Evolutionary conservation across 2,113 vertebrate genomes (phyloP).

Genomic region (Malurus cyaneus): DNA sequence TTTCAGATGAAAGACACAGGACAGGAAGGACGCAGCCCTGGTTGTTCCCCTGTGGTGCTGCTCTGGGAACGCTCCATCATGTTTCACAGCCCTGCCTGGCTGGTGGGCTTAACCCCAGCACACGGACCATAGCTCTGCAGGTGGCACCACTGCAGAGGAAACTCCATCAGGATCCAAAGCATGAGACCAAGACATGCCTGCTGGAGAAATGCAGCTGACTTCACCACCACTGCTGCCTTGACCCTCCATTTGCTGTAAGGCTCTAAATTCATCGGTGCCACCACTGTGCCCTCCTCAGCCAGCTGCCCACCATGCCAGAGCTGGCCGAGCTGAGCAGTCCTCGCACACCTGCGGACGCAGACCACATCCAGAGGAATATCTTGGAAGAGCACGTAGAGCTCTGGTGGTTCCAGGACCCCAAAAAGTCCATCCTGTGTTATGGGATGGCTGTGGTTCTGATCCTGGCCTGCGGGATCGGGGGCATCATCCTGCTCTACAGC

Average conservation of each 20-base stretch:
- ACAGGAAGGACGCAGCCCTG: neutral
- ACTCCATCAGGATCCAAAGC: neutral
- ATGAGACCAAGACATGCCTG: neutral
- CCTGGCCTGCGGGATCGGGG: constrained; percentile 87
- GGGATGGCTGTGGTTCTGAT: constrained; percentile 85
- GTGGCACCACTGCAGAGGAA: neutral
- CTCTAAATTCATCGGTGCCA: neutral
- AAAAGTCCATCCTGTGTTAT: constrained; percentile 90
- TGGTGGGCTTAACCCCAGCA: neutral
- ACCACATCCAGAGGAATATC: constrained; percentile 83
- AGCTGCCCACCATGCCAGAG: constrained; percentile 75
- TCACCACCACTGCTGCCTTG: neutral
- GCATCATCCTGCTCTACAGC: constrained; percentile 90
- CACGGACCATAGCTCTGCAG: neutral
- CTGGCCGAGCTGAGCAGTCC: constrained; percentile 75
- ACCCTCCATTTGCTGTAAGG: neutral
- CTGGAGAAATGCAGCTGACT: neutral
- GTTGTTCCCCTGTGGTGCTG: neutral
- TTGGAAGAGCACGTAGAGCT: constrained; percentile 95
- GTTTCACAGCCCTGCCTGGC: neutral
- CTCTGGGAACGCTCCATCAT: neutral
- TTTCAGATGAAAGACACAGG: constrained; percentile 20
- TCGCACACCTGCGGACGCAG: constrained; percentile 56
- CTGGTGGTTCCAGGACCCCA: constrained; percentile 95
- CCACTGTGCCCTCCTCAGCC: neutral